Conservation (phyloP, 2,113 vertebrate genomes). For the Thamnophis sirtalis region DNA sequence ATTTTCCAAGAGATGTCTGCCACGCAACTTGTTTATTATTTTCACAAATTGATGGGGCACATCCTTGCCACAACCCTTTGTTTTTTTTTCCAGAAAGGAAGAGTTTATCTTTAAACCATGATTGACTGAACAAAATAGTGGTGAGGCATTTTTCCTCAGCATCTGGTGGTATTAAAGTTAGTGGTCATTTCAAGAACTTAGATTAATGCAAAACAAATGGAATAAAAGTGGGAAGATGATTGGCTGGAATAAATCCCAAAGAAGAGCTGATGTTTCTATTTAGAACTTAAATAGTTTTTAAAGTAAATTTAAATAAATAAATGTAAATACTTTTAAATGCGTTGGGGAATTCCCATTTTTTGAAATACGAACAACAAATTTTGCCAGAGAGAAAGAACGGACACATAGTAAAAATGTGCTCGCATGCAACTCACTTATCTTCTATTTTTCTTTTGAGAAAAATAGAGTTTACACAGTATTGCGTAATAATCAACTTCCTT, state of each 20-base stretch:
- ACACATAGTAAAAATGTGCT: background rate
- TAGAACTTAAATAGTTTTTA: background rate
- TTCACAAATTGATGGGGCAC: background rate
- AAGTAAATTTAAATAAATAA: background rate
- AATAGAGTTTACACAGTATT: background rate
- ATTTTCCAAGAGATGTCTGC: background rate
- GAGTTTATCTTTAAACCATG: background rate
- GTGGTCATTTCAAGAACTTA: background rate
- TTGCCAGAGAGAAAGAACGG: background rate
- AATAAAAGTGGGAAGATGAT: background rate
- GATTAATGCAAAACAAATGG: background rate
- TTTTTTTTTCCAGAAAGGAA: background rate
- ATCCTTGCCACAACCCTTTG: background rate
- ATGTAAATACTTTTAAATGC: background rate
- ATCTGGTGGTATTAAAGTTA: background rate
- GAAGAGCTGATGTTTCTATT: background rate
- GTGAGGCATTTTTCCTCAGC: background rate
- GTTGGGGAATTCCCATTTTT: background rate
- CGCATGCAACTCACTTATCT: background rate
- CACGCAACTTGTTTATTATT: background rate
- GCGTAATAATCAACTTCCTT: background rate
- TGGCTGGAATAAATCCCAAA: background rate
- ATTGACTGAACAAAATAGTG: background rate
- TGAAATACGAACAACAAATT: background rate
- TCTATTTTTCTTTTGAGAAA: background rate